phyloP scores from a whole-genome alignment of 1,140 invertebrate species.

The Drosophila leontia region DNA sequence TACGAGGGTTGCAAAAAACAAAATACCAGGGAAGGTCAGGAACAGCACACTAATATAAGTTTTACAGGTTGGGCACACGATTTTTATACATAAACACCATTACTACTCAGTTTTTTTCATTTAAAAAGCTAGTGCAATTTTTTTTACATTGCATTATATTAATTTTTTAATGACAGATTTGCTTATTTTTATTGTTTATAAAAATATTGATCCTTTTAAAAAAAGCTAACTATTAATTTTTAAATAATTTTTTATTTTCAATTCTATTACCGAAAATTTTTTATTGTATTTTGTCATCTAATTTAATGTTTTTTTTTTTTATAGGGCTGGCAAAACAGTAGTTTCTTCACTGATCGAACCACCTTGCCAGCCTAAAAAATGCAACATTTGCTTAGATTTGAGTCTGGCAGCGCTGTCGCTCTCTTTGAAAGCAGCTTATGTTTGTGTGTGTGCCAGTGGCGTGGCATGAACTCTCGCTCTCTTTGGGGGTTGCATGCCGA shows the following conservation, averaged over 20 bases:
- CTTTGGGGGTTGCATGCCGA: background rate
- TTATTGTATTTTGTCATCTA: background rate
- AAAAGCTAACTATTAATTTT: background rate
- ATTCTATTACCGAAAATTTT: background rate
- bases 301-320: background rate
- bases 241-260: background rate
- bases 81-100: background rate
- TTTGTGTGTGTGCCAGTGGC: slow-evolving; percentile 30
- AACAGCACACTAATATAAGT: background rate
- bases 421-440: slow-evolving; percentile 3
- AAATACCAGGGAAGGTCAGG: slow-evolving; percentile 2
- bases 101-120: no score
- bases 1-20: slow-evolving; percentile 50
- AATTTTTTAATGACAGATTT: background rate
- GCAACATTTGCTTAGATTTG: background rate
- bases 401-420: slow-evolving; percentile 23
- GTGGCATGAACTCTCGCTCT: background rate
- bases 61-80: background rate
- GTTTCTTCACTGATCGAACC: slow-evolving; percentile 16
- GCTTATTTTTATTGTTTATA: background rate
- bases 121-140: background rate
- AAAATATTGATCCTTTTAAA: background rate
- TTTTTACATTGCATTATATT: background rate
- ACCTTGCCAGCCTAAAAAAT: slow-evolving; percentile 6
- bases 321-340: background rate